Evolutionary conservation across 2,888 invertebrate species (phyloP).

Genomic region (Epinotia ramella): DNA sequence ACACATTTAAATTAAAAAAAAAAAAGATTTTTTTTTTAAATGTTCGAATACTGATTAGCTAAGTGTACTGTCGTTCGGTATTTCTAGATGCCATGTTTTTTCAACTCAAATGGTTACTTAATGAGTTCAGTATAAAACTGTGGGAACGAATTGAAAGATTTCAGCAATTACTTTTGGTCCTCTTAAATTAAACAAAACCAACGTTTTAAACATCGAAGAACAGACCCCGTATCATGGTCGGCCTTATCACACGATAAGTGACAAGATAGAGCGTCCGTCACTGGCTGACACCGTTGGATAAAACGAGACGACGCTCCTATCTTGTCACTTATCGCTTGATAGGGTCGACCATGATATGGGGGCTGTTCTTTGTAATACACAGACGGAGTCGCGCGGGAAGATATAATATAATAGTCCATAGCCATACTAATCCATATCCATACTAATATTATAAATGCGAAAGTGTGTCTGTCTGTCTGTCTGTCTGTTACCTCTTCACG

Average conservation of each 20-base stretch:
- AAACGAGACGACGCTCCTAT: too few relatives aligned
- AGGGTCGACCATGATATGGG: too few relatives aligned
- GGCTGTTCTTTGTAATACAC: background rate
- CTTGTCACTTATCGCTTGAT: too few relatives aligned
- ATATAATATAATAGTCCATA: too few relatives aligned
- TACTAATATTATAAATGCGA: too few relatives aligned
- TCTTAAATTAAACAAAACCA: background rate
- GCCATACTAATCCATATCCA: too few relatives aligned
- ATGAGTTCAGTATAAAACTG: slow-evolving; percentile 19
- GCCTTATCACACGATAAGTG: too few relatives aligned
- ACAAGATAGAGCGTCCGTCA: too few relatives aligned
- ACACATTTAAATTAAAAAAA: background rate
- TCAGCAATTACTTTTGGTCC: slow-evolving; percentile 16
- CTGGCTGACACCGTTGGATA: too few relatives aligned
- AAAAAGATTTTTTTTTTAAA: background rate
- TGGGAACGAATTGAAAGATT: slow-evolving; percentile 34
- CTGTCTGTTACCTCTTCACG: too few relatives aligned
- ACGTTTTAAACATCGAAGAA: slow-evolving; percentile 1
- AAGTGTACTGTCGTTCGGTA: slow-evolving; percentile 14
- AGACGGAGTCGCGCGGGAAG: background rate
- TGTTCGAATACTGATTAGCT: slow-evolving; percentile 12
- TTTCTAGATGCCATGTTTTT: slow-evolving; percentile 33
- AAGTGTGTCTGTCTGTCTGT: too few relatives aligned
- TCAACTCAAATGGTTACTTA: slow-evolving; percentile 22
- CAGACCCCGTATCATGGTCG: too few relatives aligned